Base-by-base conservation (phyloP, 1,140 invertebrate genomes). In the Platyscapa corneri region DNA sequence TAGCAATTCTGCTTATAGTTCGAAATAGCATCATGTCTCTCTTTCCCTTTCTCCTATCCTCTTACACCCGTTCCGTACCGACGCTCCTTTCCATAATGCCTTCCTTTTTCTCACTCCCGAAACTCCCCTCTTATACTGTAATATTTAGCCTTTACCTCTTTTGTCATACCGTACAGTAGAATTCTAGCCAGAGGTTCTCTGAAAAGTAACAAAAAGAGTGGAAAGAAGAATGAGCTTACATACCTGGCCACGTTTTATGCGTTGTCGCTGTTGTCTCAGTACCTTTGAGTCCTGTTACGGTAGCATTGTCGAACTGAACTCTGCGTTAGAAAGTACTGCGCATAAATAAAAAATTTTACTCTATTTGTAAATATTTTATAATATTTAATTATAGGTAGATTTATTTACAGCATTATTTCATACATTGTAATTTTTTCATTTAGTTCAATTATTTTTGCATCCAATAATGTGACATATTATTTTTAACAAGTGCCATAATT, bases 271-370 rank as follows among this genome's bases (percentile, higher is more conserved):
- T 92, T 90, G 89, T 79, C n/a, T 34, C 64, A 67, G 84, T 89
- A 82, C 88, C 88, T 89, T 89, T 87, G 89, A 89, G 90, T 90
- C 90, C 89, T 88, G 88, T 84, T 87, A 80, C 74, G 56, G 60
- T 87, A 86, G 91, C 91, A 92, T 92, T 93, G 91, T 92, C 91
- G 90, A 88, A 91, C 83, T 89, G 91, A n/a, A 91, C 91, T 90
- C 88, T 90, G 91, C 86, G 88, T 90, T 88, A 88, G 88, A 89
- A 83, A 87, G 87, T 89, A 88, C 84, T 56, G 6, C 6, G 20
- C 27, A 5, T 56, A 37, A 60, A 0, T 20, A 60, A 2, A 60
- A 27, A 5, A 20, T 0, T 27, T 34, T 12, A 0, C 64, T 0
- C 23, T 37, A n/a, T 27, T 37, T 39, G 23, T 34, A 53, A 34